Conservation (phyloP, 1,140 invertebrate species). For the Heliothis virescens region DNA sequence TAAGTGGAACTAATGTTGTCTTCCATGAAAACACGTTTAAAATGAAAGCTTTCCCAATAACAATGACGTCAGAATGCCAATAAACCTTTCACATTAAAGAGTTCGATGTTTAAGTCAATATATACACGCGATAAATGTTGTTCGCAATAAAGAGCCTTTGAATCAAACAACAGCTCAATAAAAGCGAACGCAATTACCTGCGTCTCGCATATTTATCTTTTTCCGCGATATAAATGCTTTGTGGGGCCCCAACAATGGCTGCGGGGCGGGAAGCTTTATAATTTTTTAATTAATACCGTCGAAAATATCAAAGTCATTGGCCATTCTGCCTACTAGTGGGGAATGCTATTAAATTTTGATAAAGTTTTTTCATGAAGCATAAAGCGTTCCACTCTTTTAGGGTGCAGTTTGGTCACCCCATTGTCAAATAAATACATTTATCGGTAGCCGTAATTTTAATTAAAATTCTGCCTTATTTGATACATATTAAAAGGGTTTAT, state of each 20-base stretch:
- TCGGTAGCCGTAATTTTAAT: conserved; percentile 41
- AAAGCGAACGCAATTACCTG: conserved; percentile 80
- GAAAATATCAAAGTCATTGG: conserved; percentile 84
- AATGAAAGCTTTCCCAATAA: background rate
- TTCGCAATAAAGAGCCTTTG: conserved; percentile 72
- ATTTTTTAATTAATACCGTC: conserved; percentile 84
- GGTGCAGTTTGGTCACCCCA: conserved; percentile 36
- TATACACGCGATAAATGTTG: conserved; percentile 53
- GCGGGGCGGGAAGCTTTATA: conserved; percentile 78
- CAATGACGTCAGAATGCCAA: conserved; percentile 28
- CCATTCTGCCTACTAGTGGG: conserved; percentile 72
- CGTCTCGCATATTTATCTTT: conserved; percentile 83
- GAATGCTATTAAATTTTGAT: conserved; percentile 76
- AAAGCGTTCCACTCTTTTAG: conserved; percentile 55
- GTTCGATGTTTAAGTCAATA: conserved; percentile 47
- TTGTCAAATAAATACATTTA: conserved; percentile 50
- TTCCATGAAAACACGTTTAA: background rate
- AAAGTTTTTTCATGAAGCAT: conserved; percentile 72
- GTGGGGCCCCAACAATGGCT: conserved; percentile 76
- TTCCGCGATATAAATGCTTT: conserved; percentile 80
- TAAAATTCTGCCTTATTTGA: conserved; percentile 25
- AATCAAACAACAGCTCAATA: conserved; percentile 83
- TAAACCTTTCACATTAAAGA: conserved; percentile 41
- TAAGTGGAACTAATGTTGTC: background rate
- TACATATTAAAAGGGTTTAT: conserved; percentile 49